phyloP scores from a whole-genome alignment of 2,113 vertebrate genomes.

The Chamaea fasciata region DNA sequence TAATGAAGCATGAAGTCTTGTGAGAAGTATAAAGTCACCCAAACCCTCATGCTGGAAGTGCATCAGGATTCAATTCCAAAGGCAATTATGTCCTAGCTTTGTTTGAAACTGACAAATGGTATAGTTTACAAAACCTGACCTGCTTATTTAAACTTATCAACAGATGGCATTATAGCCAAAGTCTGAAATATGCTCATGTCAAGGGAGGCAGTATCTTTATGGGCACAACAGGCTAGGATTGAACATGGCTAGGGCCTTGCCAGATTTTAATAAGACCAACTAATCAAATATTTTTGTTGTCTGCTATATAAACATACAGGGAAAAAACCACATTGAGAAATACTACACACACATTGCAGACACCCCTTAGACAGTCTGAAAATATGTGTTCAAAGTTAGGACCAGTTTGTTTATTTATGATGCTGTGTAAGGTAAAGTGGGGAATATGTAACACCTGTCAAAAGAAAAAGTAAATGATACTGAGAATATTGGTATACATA shows the following conservation, averaged over 20 bases:
- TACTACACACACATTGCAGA: not conserved
- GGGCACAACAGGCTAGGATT: not conserved
- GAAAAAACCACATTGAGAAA: not conserved
- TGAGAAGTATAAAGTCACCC: not conserved
- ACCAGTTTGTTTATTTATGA: not conserved
- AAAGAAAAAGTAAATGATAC: not conserved
- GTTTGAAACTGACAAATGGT: not conserved
- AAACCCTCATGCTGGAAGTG: not conserved
- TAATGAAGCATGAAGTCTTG: not conserved
- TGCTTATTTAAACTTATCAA: conserved; percentile 20
- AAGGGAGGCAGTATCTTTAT: not conserved
- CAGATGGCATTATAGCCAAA: not conserved
- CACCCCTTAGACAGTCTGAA: not conserved
- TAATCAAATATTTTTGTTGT: conserved; percentile 1
- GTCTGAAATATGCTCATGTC: not conserved
- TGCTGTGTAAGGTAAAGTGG: not conserved
- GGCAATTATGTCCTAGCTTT: not conserved
- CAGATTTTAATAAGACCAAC: conserved; percentile 9
- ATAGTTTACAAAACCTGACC: not conserved
- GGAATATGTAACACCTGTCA: not conserved
- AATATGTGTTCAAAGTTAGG: not conserved
- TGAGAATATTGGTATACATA: not conserved
- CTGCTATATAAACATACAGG: not conserved
- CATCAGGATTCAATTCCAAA: conserved; percentile 6
- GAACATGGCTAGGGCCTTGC: not conserved